phyloP scores from a whole-genome alignment of 2,113 vertebrate species.

The Phasianus colchicus region DNA sequence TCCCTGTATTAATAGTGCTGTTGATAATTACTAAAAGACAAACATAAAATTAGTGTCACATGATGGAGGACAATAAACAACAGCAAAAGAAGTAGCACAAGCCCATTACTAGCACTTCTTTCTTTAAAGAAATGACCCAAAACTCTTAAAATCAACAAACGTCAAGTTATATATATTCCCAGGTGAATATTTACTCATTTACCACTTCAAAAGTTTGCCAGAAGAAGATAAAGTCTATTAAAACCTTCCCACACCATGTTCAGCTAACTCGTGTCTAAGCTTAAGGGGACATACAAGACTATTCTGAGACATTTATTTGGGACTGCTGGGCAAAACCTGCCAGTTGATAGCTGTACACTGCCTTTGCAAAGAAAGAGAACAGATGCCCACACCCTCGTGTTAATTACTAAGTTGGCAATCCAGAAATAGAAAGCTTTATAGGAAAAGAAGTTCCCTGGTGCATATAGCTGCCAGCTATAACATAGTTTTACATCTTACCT shows the following conservation, averaged over 20 bases:
- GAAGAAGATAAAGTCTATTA: neutral
- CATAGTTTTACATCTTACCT: neutral
- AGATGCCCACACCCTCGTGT: neutral
- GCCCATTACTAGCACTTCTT: neutral
- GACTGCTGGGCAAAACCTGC: neutral
- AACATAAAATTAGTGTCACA: neutral
- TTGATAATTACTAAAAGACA: neutral
- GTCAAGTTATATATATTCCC: neutral
- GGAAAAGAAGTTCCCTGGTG: neutral
- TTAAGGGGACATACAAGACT: rapidly evolving
- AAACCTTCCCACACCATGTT: neutral
- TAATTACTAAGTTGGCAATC: neutral
- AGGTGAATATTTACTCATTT: neutral
- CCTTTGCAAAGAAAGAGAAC: neutral
- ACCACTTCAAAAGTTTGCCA: neutral
- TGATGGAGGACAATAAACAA: neutral
- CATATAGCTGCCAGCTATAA: neutral
- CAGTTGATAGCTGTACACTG: neutral
- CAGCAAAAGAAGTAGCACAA: neutral
- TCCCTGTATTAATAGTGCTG: neutral
- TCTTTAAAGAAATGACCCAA: neutral
- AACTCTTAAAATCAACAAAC: neutral
- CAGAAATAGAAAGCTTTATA: neutral
- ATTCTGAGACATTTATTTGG: neutral
- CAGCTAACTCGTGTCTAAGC: neutral